Evolutionary conservation across 2,113 vertebrate genomes (phyloP).

Genomic region (Proterorhinus semilunaris): DNA sequence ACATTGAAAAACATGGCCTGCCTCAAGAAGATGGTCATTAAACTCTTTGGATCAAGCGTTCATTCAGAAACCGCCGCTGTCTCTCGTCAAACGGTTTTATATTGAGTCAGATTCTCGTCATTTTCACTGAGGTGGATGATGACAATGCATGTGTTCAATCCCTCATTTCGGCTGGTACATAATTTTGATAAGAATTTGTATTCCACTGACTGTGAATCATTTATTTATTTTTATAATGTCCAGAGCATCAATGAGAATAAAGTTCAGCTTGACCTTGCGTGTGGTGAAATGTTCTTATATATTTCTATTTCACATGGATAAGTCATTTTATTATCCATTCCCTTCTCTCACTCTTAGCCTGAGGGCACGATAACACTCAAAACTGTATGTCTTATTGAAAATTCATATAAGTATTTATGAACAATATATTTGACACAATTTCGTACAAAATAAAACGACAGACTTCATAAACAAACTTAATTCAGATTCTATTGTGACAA

Average conservation of each 20-base stretch:
- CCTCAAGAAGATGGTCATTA: slow-evolving; percentile 66
- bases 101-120: slow-evolving; percentile 63
- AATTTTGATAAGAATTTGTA: slow-evolving; percentile 84
- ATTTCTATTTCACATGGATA: background rate
- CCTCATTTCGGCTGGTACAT: slow-evolving; percentile 74
- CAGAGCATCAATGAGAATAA: slow-evolving; percentile 68
- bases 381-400: too few species aligned
- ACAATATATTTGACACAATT: too few species aligned
- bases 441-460: too few species aligned
- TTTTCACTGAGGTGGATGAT: slow-evolving; percentile 66
- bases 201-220: slow-evolving; percentile 79
- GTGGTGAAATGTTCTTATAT: slow-evolving; percentile 4
- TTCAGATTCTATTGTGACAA: too few species aligned
- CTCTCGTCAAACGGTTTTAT: slow-evolving; percentile 63
- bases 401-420: too few species aligned
- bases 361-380: too few species aligned
- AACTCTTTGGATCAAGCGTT: slow-evolving; percentile 53
- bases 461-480: too few species aligned
- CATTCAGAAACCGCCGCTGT: slow-evolving; percentile 44
- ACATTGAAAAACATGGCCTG: slow-evolving; percentile 78
- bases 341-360: too few species aligned
- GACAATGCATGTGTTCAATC: slow-evolving; percentile 78
- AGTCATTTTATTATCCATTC: too few species aligned
- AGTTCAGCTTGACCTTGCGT: slow-evolving; percentile 67
- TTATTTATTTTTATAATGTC: slow-evolving; percentile 82